phyloP scores from a whole-genome alignment of 2,113 vertebrate genomes.

The Siphamia tubifer region DNA sequence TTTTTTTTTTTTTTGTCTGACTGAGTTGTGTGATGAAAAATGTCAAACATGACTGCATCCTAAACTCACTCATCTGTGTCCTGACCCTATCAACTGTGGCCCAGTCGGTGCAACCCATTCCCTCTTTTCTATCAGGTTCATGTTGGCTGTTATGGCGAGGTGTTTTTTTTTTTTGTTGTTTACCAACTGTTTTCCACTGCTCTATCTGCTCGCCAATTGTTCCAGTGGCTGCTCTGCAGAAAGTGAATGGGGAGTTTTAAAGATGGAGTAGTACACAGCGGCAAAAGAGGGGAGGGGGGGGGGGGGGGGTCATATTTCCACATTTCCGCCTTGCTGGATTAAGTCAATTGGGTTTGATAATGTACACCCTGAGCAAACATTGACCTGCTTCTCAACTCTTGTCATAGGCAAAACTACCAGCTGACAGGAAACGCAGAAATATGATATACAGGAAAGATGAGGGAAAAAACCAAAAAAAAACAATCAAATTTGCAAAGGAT shows the following conservation, averaged over 20 bases:
- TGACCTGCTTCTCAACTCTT: conserved; percentile 50
- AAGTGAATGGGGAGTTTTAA: conserved; percentile 27
- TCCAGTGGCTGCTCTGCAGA: conserved; percentile 33
- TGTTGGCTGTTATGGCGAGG: not conserved
- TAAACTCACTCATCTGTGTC: conserved; percentile 48
- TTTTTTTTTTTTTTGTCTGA: conserved; percentile 20
- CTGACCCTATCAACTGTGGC: conserved; percentile 50
- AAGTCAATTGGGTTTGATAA: conserved; percentile 59
- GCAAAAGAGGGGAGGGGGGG: no score
- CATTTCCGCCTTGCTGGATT: conserved; percentile 61
- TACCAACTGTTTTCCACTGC: conserved; percentile 15
- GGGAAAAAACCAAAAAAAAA: no score
- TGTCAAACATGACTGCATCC: conserved; percentile 53
- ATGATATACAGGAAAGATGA: not conserved
- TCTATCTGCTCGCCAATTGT: conserved; percentile 24
- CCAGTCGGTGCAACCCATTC: conserved; percentile 21
- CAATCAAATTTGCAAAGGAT: not conserved
- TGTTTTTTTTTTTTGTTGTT: conserved; percentile 28
- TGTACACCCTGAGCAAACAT: conserved; percentile 41
- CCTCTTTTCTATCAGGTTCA: conserved; percentile 21
- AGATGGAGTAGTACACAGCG: not conserved
- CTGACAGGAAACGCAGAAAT: conserved; percentile 4
- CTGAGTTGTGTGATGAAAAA: conserved; percentile 36
- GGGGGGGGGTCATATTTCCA: conserved; percentile 48
- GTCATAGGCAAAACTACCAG: conserved; percentile 34